Conservation (phyloP, 2,888 invertebrate genomes). For the Erannis defoliaria region DNA sequence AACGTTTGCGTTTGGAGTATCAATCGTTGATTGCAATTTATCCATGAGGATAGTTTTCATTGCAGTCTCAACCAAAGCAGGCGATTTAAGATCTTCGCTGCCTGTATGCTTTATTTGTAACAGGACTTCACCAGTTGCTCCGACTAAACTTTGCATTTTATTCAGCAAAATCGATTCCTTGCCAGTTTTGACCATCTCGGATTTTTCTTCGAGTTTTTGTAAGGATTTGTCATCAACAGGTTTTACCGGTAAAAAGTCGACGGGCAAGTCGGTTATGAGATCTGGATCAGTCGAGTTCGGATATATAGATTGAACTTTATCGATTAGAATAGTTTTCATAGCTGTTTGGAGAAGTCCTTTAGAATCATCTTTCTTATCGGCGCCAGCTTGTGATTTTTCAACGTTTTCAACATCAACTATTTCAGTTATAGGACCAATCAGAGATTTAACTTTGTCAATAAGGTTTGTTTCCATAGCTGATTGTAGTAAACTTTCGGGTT, state of each 20-base stretch:
- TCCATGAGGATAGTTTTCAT: slow-evolving; percentile 82
- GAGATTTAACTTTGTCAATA: slow-evolving; percentile 25
- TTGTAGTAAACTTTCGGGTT: slow-evolving; percentile 5
- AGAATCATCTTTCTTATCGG: slow-evolving; percentile 20
- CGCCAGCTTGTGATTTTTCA: neutral
- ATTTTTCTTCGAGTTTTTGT: slow-evolving; percentile 36
- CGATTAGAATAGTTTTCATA: slow-evolving; percentile 49
- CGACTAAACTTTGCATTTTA: slow-evolving; percentile 64
- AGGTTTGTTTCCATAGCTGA: slow-evolving; percentile 27
- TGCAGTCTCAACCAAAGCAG: slow-evolving; percentile 72
- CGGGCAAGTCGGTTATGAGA: slow-evolving; percentile 34
- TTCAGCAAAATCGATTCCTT: slow-evolving; percentile 83
- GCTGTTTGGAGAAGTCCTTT: slow-evolving; percentile 62
- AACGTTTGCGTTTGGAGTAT: slow-evolving; percentile 24
- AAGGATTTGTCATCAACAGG: slow-evolving; percentile 30
- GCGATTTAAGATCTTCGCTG: slow-evolving; percentile 36
- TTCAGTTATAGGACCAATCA: slow-evolving; percentile 19
- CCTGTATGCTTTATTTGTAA: neutral
- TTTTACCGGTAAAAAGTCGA: slow-evolving; percentile 32
- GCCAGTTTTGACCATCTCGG: slow-evolving; percentile 69
- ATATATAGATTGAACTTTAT: slow-evolving; percentile 38
- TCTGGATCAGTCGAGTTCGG: slow-evolving; percentile 42
- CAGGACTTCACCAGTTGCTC: slow-evolving; percentile 1
- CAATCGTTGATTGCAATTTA: slow-evolving; percentile 67
- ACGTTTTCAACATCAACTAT: slow-evolving; percentile 18